Evolutionary conservation across 2,113 vertebrate genomes (phyloP).

Genomic region (Xenopus borealis): DNA sequence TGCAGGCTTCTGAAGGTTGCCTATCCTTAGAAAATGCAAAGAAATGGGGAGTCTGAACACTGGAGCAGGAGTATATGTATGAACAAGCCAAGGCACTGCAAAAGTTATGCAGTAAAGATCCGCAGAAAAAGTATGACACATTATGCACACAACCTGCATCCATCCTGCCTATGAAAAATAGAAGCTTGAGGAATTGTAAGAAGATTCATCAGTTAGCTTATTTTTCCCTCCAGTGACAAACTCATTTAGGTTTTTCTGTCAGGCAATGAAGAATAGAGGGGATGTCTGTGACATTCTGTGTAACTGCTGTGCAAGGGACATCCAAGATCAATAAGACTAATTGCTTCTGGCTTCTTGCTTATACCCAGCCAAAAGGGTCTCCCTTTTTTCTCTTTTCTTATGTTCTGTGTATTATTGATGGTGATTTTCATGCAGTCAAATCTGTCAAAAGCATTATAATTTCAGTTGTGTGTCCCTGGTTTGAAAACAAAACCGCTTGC

Average conservation of each 20-base stretch:
- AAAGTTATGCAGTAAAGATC: no score
- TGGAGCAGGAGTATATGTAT: no score
- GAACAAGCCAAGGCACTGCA: no score
- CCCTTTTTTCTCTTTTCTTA: not conserved
- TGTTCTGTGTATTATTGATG: conserved; percentile 16
- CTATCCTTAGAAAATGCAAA: no score
- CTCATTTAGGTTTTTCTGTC: conserved; percentile 42
- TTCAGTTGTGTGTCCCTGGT: not conserved
- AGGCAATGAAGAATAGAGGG: conserved; percentile 38
- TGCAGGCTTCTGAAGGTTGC: no score
- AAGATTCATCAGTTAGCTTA: conserved; percentile 29
- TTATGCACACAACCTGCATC: conserved; percentile 4
- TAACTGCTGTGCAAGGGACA: conserved; percentile 33
- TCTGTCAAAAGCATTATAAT: conserved; percentile 13
- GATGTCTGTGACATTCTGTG: conserved; percentile 31
- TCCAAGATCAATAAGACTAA: conserved; percentile 40
- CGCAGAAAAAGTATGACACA: not conserved
- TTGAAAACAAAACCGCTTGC: not conserved
- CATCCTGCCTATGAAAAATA: not conserved
- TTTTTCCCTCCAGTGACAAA: conserved; percentile 44
- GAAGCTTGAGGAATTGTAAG: conserved; percentile 14
- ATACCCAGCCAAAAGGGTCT: conserved; percentile 17
- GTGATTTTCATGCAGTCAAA: conserved; percentile 17
- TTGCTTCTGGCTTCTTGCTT: conserved; percentile 22
- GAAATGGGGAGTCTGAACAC: no score